Base-by-base conservation (phyloP, 2,113 vertebrate genomes). In the Rhinolophus ferrumequinum region DNA sequence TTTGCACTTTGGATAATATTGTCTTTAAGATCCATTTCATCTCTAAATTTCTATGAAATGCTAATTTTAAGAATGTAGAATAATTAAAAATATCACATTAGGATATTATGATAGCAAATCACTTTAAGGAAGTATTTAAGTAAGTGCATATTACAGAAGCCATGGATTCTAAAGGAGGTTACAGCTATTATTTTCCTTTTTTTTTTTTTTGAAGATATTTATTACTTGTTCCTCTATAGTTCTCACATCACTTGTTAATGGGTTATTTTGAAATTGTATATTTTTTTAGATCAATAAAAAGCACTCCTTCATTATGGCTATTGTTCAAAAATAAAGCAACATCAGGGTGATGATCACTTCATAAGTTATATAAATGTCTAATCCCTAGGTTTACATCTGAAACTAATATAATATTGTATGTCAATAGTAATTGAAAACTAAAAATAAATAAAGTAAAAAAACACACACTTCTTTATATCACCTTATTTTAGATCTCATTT, bases 401-500 rank as follows among this genome's bases (percentile, higher is more conserved):
- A 83, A 83, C 8, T 83, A 83, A 83, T 64, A 33, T 33, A 64
- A 64, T 83, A 64, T 33, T 64, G 26, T 64, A 47, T 47, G 41
- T 64, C 38, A 28, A 47, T 58, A 64, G 6, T 47, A 83, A 64
- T 1, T 83, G 80, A 47, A 83, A 62, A 64, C 47, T 33, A 58
- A 38, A 64, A 83, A 81, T 35, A 54, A 95, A 54, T 60, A 88
- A 84, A 94, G 16, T 64, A 0, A 91, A 94, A 84, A 93, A 81
- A 64, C 28, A 82, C 19, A n/a, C 2, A 60, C 22, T 22, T 95
- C 38, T 92, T 75, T 24, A 44, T 52, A 33, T 66, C 56, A 91
- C 79, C 88, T 96, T 89, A 80, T 94, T 76, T 93, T 30, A 54
- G 67, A 82, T 73, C 87, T 95, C 91, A 96, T 97, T 96, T 97